phyloP scores from a whole-genome alignment of 2,113 vertebrate species.

The Mesocricetus auratus region DNA sequence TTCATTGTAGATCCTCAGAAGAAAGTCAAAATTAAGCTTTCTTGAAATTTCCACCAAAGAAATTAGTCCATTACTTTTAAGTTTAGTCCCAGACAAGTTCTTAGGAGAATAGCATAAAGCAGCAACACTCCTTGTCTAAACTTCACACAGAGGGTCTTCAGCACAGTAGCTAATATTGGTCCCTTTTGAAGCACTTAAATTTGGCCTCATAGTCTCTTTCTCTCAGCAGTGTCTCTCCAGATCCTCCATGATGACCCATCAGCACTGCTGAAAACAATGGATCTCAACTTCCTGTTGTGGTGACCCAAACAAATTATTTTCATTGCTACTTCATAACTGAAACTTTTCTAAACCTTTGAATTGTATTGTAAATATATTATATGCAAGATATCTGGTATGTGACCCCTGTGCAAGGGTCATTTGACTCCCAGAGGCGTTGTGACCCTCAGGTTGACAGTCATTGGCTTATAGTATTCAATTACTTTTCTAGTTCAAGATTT shows the following conservation, averaged over 20 bases:
- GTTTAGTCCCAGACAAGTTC: not conserved
- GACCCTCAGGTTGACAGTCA: too few relatives aligned
- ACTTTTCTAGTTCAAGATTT: not conserved
- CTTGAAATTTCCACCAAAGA: not conserved
- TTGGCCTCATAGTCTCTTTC: not conserved
- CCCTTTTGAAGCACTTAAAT: not conserved
- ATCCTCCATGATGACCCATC: not conserved
- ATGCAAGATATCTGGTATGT: too few relatives aligned
- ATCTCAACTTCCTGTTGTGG: too few relatives aligned
- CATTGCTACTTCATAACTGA: too few relatives aligned
- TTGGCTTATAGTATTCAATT: not conserved
- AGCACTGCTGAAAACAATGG: not conserved
- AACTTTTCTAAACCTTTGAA: too few relatives aligned
- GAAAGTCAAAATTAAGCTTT: not conserved
- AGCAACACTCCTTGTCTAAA: not conserved
- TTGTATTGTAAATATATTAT: too few relatives aligned
- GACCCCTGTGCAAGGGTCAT: too few relatives aligned
- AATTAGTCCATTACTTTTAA: not conserved
- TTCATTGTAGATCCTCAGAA: not conserved
- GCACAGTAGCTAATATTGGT: not conserved
- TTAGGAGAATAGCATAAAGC: not conserved
- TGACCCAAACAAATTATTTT: too few relatives aligned
- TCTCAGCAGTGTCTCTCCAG: too few relatives aligned
- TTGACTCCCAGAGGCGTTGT: too few relatives aligned
- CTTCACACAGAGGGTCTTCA: not conserved